Percentiles rank a stretch among this genome's conserved stretches.
These are phyloP conservation scores for Mylabris sibirica DNA, from an alignment of 2,888 invertebrate genomes.

Conservation along the genomic window DNA sequence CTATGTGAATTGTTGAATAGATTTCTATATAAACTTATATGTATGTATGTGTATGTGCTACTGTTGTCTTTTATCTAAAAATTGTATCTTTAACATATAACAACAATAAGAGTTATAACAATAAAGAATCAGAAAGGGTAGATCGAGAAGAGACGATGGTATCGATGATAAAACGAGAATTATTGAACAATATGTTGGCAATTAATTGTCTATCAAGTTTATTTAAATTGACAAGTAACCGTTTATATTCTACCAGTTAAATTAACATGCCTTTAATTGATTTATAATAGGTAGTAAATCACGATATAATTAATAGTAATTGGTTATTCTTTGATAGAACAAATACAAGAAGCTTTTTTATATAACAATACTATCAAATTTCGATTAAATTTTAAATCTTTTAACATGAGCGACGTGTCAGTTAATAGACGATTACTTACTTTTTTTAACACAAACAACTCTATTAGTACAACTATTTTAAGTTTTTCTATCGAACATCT, in stretches of 20 bases:
- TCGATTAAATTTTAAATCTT: too few relatives aligned
- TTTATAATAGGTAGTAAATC: background rate
- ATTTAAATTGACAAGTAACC: background rate
- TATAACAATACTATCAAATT: too few relatives aligned
- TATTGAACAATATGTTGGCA: background rate
- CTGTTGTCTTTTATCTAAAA: background rate
- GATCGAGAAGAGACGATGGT: background rate
- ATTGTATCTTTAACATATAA: background rate
- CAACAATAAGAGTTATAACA: background rate
- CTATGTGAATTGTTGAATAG: slow-evolving; percentile 3
- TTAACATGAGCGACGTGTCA: too few relatives aligned
- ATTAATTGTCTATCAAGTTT: slow-evolving; percentile 13
- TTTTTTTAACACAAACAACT: too few relatives aligned
- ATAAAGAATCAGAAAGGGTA: background rate
- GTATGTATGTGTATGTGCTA: background rate
- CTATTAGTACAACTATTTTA: too few relatives aligned
- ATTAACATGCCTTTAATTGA: slow-evolving; percentile 4
- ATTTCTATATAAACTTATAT: background rate
- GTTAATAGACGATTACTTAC: too few relatives aligned
- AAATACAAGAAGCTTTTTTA: too few relatives aligned
- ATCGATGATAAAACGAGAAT: background rate
- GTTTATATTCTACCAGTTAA: slow-evolving; percentile 13
- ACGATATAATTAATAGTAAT: too few relatives aligned
- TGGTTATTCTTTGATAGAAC: too few relatives aligned
- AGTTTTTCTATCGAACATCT: too few relatives aligned